These are phyloP conservation scores for Oryctes rhinoceros DNA, from an alignment of 1,140 invertebrate genomes.

Conservation along the genomic window DNA sequence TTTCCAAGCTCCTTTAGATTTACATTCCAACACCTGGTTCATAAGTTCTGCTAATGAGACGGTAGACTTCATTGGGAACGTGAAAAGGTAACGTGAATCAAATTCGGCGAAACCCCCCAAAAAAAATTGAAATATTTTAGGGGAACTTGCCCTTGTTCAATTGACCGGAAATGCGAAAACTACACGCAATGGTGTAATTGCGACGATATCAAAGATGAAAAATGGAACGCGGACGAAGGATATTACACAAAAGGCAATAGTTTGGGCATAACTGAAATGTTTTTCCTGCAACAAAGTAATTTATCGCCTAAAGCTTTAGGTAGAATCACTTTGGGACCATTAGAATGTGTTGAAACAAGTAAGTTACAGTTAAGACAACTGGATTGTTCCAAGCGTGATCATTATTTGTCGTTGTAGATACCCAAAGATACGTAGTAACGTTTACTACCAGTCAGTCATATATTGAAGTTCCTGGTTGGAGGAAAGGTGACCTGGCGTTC, in stretches of 20 bases:
- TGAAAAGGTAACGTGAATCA: conserved; percentile 71
- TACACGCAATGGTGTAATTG: conserved; percentile 87
- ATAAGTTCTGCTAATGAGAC: conserved; percentile 79
- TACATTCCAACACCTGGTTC: conserved; percentile 92
- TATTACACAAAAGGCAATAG: conserved; percentile 79
- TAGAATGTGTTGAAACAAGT: conserved; percentile 96
- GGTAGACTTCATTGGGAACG: conserved; percentile 85
- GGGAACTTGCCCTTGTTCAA: conserved; percentile 73
- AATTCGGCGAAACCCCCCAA: too few relatives aligned
- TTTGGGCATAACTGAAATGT: conserved; percentile 89
- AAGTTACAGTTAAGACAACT: conserved; percentile 55
- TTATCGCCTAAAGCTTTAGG: conserved; percentile 82
- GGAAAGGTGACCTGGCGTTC: conserved; percentile 89
- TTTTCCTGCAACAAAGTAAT: conserved; percentile 86
- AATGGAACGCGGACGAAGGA: conserved; percentile 89
- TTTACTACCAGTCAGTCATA: conserved; percentile 92
- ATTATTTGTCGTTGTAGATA: conserved; percentile 71
- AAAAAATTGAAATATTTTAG: conserved; percentile 58
- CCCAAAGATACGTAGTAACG: conserved; percentile 90
- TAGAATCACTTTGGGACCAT: conserved; percentile 85
- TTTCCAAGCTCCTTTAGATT: conserved; percentile 83
- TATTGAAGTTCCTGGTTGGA: conserved; percentile 90
- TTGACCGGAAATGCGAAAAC: conserved; percentile 81
- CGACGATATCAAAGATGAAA: conserved; percentile 79
- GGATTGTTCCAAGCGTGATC: too few relatives aligned